Evolutionary conservation across 2,797 vertebrate genomes (phyloP), one percentile per base, ranked within the genome.

Genomic region (Hemitrygon akajei): DNA sequence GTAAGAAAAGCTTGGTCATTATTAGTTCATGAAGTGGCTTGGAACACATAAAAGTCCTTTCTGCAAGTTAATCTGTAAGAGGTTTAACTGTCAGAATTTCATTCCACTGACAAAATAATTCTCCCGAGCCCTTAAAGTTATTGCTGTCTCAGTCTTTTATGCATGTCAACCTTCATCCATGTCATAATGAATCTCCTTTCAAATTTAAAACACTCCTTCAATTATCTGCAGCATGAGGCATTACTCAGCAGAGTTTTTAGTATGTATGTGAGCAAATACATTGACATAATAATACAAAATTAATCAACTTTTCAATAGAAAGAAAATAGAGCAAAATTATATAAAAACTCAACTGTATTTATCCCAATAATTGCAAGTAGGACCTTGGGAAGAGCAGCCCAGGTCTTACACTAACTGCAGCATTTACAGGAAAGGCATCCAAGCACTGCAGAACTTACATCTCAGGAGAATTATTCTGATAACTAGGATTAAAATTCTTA

Each of bases 131-230:
- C n/a, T 87, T 37, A 60, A 86, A 63, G 12, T 87, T 66, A 18
- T 63, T 87, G 84, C 58, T 89, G n/a, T n/a, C 84, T 87, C 60
- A 89, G 60, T n/a, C 16, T 34, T 66, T 34, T 89, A 84, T 66
- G 7, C 86, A 66, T 10, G 34, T 89, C 58, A 34, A 66, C 16
- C 30, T 89, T 63, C 63, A 89, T 89, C n/a, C 60, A 34, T 66
- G 60, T n/a, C 58, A 87, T 63, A 63, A 87, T 87, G n/a, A 60
- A 63, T n/a, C 84, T 18, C 25, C 3, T 63, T 11, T 63, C 58
- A 87, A 63, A 66, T n/a, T n/a, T 63, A 66, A 58, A 18, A 58
- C 12, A 66, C 58, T 63, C 58, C 84, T 34, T 87, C 84, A 63
- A 87, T 87, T 63, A 63, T 63, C 58, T 63, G 84, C 30, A 63